phyloP scores from a whole-genome alignment of 2,113 vertebrate genomes.

The Rhodinocichla rosea region DNA sequence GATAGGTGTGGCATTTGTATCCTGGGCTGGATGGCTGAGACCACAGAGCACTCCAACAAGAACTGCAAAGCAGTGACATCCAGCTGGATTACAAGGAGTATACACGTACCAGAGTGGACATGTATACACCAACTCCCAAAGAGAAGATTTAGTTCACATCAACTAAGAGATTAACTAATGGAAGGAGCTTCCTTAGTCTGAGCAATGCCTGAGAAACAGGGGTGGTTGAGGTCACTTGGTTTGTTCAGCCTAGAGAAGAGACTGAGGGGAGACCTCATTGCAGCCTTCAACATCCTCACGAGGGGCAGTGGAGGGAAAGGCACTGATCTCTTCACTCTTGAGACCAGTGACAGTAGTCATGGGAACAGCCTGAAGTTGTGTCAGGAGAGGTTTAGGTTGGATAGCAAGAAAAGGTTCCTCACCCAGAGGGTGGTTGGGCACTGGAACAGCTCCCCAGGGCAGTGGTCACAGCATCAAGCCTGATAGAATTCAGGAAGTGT shows the following conservation, averaged over 20 bases:
- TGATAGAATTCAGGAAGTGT: not conserved
- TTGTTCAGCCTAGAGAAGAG: not conserved
- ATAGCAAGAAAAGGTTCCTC: not conserved
- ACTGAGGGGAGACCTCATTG: not conserved
- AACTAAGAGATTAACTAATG: not conserved
- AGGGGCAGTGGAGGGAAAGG: rapidly evolving
- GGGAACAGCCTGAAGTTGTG: not conserved
- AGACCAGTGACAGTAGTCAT: not conserved
- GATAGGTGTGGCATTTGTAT: not conserved
- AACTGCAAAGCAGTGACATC: not conserved
- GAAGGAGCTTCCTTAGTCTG: not conserved
- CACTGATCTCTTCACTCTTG: not conserved
- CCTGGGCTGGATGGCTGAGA: not conserved
- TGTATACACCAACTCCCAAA: not conserved
- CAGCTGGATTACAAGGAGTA: not conserved
- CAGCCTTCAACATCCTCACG: rapidly evolving
- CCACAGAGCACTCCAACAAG: not conserved
- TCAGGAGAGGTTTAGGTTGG: not conserved
- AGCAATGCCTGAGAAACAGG: not conserved
- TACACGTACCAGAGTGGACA: rapidly evolving
- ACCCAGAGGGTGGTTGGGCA: not conserved
- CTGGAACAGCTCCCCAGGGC: not conserved
- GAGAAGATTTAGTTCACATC: not conserved
- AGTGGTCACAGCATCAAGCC: not conserved
- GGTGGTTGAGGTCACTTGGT: not conserved